Conservation (phyloP, 2,797 vertebrate genomes). For the Pipistrellus pygmaeus region DNA sequence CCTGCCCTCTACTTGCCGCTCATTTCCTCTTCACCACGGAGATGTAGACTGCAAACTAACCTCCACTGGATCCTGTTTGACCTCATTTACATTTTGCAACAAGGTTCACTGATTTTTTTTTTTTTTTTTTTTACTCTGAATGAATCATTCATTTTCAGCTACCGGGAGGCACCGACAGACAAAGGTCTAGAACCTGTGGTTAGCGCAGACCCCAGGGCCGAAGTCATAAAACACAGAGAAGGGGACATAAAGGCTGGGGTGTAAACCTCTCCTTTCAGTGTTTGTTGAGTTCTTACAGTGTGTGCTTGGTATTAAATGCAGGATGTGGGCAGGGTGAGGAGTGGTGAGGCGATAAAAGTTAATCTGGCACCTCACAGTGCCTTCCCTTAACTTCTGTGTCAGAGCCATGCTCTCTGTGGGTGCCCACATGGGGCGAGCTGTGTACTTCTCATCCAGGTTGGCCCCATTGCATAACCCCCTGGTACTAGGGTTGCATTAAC, state of each 20-base stretch:
- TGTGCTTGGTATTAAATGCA: slow-evolving; percentile 52
- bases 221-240: not conserved
- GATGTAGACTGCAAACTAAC: not conserved
- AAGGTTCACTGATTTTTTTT: not conserved
- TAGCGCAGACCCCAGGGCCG: not conserved
- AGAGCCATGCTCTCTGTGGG: not conserved
- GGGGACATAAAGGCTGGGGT: not conserved
- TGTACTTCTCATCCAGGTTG: not conserved
- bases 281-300: slow-evolving; percentile 29
- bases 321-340: slow-evolving; percentile 66
- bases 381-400: not conserved
- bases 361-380: not conserved
- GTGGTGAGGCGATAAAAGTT: not conserved
- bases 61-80: not conserved
- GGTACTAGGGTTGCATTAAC: not conserved
- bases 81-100: slow-evolving; percentile 18
- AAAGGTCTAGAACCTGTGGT: slow-evolving; percentile 22
- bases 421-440: not conserved
- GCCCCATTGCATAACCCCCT: not conserved
- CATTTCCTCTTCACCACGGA: slow-evolving; percentile 27
- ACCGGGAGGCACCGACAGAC: not conserved
- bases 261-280: not conserved
- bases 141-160: slow-evolving; percentile 3
- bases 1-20: not conserved
- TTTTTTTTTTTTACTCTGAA: not conserved